Conservation (phyloP, 2,797 vertebrate species). For the Pipistrellus pipistrellus region DNA sequence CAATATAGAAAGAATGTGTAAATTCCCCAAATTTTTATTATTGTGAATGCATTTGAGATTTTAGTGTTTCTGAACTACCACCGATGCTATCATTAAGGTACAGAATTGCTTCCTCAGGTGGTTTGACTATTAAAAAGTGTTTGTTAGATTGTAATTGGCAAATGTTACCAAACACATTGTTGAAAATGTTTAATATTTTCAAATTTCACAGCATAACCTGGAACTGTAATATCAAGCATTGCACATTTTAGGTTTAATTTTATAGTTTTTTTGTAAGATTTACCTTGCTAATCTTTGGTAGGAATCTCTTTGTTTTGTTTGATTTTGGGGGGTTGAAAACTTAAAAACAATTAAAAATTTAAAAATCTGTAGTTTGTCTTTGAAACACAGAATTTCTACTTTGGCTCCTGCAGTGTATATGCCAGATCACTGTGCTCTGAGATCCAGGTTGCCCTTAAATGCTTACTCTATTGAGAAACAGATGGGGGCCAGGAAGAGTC, state of each 20-base stretch:
- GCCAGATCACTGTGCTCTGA: not conserved
- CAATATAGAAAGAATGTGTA: conserved; percentile 11
- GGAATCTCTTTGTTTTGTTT: not conserved
- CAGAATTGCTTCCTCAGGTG: not conserved
- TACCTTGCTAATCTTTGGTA: conserved; percentile 42
- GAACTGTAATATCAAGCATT: not conserved
- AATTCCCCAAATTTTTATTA: not conserved
- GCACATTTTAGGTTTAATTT: conserved; percentile 28
- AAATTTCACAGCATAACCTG: conserved; percentile 19
- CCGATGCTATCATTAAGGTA: not conserved
- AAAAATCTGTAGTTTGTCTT: not conserved
- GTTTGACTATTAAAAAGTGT: not conserved
- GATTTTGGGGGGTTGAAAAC: not conserved
- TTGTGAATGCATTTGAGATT: not conserved
- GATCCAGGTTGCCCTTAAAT: not conserved
- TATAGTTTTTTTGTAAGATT: conserved; percentile 17
- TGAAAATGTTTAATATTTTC: conserved; percentile 57
- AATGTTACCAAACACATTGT: conserved; percentile 10
- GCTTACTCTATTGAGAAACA: not conserved
- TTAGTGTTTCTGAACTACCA: not conserved
- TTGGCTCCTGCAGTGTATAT: not conserved
- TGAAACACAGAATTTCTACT: conserved; percentile 1
- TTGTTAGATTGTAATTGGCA: conserved; percentile 35
- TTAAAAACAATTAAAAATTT: not conserved
- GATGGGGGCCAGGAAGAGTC: not conserved